A percentile compares a stretch with the other conserved stretches of the same genome.
Conservation (phyloP, 2,113 vertebrate genomes). For the Thalassarche chlororhynchos region DNA sequence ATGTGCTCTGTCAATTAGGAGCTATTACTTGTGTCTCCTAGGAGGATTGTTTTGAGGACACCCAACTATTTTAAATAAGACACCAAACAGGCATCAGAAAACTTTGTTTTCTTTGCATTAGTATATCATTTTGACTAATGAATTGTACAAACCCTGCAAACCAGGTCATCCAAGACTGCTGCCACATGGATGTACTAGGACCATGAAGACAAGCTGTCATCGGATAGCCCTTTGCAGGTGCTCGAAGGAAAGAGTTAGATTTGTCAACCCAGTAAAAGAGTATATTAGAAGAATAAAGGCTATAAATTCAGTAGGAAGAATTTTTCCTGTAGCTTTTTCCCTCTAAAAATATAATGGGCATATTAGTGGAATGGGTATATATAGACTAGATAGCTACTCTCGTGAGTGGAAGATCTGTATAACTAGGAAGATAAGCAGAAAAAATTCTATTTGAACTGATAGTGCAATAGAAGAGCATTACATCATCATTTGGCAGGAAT, state of each 20-base stretch:
- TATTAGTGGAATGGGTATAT: neutral
- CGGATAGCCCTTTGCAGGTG: neutral
- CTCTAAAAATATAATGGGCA: neutral
- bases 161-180: neutral
- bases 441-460: neutral
- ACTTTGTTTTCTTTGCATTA: neutral
- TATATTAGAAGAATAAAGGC: neutral
- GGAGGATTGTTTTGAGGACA: neutral
- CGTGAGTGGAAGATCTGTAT: neutral
- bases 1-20: neutral
- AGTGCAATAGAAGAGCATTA: neutral
- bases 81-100: neutral
- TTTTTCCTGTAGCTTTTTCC: neutral
- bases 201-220: neutral
- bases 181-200: neutral
- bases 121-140: neutral
- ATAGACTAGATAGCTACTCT: neutral
- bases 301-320: neutral
- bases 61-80: neutral
- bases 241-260: neutral
- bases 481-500: neutral
- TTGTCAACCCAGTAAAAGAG: neutral
- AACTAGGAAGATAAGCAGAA: neutral
- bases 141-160: neutral
- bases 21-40: neutral